These are phyloP conservation scores for Chondrilla cf. caribensis DNA, from an alignment of 37 sponge, comb jelly and placozoan genomes.

Conservation along the genomic window DNA sequence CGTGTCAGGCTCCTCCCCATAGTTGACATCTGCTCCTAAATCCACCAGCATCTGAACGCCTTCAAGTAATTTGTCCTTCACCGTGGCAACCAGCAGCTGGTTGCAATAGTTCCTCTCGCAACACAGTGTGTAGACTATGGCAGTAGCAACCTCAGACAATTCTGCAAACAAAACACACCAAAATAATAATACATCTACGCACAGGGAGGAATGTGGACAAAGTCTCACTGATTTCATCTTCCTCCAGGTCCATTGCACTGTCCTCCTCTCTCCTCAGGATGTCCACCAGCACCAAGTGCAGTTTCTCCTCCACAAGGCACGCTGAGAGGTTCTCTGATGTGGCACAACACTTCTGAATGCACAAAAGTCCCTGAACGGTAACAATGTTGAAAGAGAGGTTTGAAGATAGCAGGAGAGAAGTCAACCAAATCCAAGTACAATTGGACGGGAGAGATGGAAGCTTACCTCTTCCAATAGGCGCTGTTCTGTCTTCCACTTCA, in stretches of 20 bases:
- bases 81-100: constrained; percentile 49
- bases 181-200: not conserved
- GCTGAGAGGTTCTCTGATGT: constrained; percentile 22
- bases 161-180: constrained; percentile 5
- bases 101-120: constrained; percentile 49
- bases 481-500: not conserved
- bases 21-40: constrained; percentile 66
- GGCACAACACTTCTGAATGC: constrained; percentile 13
- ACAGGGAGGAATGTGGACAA: constrained; percentile 19
- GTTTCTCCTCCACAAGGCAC: constrained; percentile 23
- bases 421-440: not conserved
- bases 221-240: not conserved
- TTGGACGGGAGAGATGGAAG: not conserved
- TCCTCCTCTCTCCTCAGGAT: constrained; percentile 38
- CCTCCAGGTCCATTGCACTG: not conserved
- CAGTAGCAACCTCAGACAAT: constrained; percentile 48
- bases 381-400: not conserved
- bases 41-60: constrained; percentile 59
- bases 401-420: not conserved
- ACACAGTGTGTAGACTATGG: constrained; percentile 51
- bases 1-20: constrained; percentile 27
- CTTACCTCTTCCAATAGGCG: not conserved
- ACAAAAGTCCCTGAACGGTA: constrained; percentile 16
- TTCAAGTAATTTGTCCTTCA: constrained; percentile 58
- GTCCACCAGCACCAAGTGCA: constrained; percentile 35